Conservation (phyloP, 2,888 invertebrate genomes). For the Syrista parreyssii region DNA sequence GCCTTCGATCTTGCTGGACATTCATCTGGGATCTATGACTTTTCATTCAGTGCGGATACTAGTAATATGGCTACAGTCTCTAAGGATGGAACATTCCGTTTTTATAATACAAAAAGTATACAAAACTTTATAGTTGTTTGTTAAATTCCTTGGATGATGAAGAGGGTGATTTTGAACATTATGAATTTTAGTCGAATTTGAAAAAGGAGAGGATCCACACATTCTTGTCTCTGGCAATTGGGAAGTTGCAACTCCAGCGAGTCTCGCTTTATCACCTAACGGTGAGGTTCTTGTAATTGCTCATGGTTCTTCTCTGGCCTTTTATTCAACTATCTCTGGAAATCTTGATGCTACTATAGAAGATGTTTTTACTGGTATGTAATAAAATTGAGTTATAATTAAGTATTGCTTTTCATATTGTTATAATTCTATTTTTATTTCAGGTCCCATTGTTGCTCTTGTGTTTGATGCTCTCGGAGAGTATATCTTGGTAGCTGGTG, state of each 20-base stretch:
- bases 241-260: constrained; percentile 68
- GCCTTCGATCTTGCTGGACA: constrained; percentile 87
- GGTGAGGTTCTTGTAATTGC: constrained; percentile 82
- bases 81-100: constrained; percentile 88
- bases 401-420: constrained; percentile 15
- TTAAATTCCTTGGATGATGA: constrained; percentile 16
- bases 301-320: constrained; percentile 72
- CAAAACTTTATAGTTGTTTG: constrained; percentile 23
- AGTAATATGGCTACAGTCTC: constrained; percentile 86
- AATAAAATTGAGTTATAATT: not conserved
- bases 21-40: constrained; percentile 82
- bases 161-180: constrained; percentile 4
- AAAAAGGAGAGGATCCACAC: constrained; percentile 82
- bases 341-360: constrained; percentile 75
- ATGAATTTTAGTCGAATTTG: constrained; percentile 78
- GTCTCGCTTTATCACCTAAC: constrained; percentile 82
- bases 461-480: constrained; percentile 82
- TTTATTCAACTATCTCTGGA: constrained; percentile 78
- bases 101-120: constrained; percentile 87
- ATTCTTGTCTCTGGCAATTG: constrained; percentile 75
- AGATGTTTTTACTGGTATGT: constrained; percentile 72
- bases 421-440: constrained; percentile 33
- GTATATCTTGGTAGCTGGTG: constrained; percentile 79
- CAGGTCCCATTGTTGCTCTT: constrained; percentile 77
- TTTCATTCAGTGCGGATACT: constrained; percentile 85